phyloP scores from a whole-genome alignment of 2,888 invertebrate species.

The Drosophila tripunctata region DNA sequence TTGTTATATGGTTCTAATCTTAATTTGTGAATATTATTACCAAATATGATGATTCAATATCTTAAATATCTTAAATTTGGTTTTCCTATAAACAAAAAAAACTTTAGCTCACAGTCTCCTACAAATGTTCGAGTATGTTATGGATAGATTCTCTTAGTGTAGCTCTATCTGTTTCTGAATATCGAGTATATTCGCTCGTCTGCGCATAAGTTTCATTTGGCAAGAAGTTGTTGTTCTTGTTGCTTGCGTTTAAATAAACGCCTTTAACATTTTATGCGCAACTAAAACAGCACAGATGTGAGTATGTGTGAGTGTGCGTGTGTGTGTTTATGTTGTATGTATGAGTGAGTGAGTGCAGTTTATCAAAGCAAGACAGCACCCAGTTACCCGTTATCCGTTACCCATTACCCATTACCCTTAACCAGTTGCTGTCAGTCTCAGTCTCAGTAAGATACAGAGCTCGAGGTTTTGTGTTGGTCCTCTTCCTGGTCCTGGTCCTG shows the following conservation, averaged over 20 bases:
- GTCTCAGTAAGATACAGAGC: conserved; percentile 23
- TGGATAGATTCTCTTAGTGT: conserved; percentile 21
- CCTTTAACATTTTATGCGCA: conserved; percentile 60
- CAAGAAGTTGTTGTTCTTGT: conserved; percentile 17
- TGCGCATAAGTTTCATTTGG: conserved; percentile 47
- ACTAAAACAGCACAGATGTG: conserved; percentile 33
- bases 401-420: conserved; percentile 17
- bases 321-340: conserved; percentile 5
- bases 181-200: conserved; percentile 65
- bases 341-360: conserved; percentile 51
- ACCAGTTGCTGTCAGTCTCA: conserved; percentile 55
- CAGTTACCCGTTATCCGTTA: conserved; percentile 44
- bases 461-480: background rate
- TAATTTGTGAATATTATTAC: too few species aligned
- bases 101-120: too few species aligned
- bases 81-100: too few species aligned
- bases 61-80: too few species aligned
- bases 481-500: background rate
- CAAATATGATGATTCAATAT: too few species aligned
- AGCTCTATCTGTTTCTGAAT: conserved; percentile 6
- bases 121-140: background rate
- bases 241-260: conserved; percentile 30
- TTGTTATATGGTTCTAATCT: too few species aligned
- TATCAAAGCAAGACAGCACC: conserved; percentile 68
- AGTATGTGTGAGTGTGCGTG: conserved; percentile 2